Conservation (phyloP, 2,797 vertebrate species). For the Picus viridis region DNA sequence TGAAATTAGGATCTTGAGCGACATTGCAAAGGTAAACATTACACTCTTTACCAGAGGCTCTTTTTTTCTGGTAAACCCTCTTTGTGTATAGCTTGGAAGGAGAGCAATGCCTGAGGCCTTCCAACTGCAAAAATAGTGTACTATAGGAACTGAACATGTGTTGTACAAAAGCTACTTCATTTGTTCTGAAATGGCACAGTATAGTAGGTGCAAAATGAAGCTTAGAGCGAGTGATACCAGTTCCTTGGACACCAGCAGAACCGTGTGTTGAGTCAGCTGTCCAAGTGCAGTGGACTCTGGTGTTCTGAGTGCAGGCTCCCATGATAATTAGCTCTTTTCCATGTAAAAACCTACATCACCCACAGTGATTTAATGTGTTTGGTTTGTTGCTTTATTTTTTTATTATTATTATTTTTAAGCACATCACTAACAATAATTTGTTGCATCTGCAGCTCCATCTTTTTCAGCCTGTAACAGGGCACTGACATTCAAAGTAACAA, state of each 20-base stretch:
- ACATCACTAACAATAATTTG: background rate
- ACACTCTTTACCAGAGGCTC: constrained; percentile 32
- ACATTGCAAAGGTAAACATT: constrained; percentile 42
- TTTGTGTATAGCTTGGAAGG: constrained; percentile 58
- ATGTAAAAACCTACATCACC: background rate
- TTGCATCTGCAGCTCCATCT: background rate
- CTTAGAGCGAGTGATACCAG: background rate
- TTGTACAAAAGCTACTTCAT: constrained; percentile 70
- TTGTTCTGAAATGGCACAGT: constrained; percentile 31
- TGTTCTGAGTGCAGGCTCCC: background rate
- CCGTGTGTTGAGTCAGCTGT: fast-evolving
- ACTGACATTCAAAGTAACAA: background rate
- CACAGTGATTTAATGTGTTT: background rate
- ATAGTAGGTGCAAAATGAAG: background rate
- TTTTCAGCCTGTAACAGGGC: background rate
- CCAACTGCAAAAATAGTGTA: constrained; percentile 72
- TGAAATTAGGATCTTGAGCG: constrained; percentile 45
- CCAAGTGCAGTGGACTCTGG: background rate
- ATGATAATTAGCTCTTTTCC: background rate
- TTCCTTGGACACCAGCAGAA: background rate
- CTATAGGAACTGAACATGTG: constrained; percentile 64
- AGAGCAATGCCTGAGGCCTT: constrained; percentile 54
- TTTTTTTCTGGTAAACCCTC: constrained; percentile 57
- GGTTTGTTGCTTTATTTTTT: background rate
- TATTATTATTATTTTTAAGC: background rate